These are phyloP conservation scores for Schizopygopsis pylzovi DNA, from an alignment of 2,797 vertebrate species.

Conservation along the genomic window DNA sequence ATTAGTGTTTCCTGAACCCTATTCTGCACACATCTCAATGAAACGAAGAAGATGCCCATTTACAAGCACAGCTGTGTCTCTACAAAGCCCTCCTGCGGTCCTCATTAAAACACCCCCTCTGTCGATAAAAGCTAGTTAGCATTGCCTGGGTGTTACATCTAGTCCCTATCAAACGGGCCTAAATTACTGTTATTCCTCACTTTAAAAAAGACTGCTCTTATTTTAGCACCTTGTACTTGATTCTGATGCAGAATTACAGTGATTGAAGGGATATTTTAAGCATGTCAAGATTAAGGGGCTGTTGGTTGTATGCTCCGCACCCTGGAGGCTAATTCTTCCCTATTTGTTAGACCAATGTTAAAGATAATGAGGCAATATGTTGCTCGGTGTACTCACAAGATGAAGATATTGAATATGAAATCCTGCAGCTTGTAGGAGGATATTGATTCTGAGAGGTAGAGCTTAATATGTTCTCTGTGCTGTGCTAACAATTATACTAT, in stretches of 20 bases:
- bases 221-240: slow-evolving; percentile 21
- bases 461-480: not conserved
- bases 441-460: not conserved
- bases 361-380: slow-evolving; percentile 32
- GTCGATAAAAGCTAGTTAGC: slow-evolving; percentile 40
- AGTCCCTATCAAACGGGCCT: slow-evolving; percentile 9
- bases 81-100: slow-evolving; percentile 32
- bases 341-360: slow-evolving; percentile 21
- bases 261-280: slow-evolving; percentile 30
- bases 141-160: slow-evolving; percentile 4
- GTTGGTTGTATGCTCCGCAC: not conserved
- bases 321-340: slow-evolving; percentile 13
- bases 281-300: not conserved
- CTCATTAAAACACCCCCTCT: slow-evolving; percentile 41
- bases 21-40: slow-evolving; percentile 1
- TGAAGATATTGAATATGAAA: slow-evolving; percentile 27
- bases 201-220: slow-evolving; percentile 20
- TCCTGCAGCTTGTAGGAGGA: not conserved
- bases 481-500: not conserved
- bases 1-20: slow-evolving; percentile 36
- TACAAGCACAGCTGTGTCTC: slow-evolving; percentile 47
- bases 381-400: slow-evolving; percentile 7
- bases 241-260: slow-evolving; percentile 15
- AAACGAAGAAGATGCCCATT: slow-evolving; percentile 25
- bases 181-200: slow-evolving; percentile 32